phyloP scores from a whole-genome alignment of 2,797 vertebrate genomes.

The Hyperoplus lanceolatus region DNA sequence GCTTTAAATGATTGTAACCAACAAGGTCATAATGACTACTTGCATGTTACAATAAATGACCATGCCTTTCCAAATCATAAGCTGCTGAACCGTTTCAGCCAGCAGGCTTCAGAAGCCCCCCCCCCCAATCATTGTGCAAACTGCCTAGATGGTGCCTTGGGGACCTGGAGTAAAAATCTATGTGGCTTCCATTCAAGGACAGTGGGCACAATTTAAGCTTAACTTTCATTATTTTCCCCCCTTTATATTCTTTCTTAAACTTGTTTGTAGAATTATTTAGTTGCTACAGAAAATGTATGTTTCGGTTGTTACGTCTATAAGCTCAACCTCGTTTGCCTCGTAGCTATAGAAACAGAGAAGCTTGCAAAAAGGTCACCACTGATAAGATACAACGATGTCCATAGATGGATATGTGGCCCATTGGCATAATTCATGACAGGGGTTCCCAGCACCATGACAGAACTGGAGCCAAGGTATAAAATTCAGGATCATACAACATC shows the following conservation, averaged over 20 bases:
- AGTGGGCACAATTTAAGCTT: not conserved
- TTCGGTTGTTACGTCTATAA: not conserved
- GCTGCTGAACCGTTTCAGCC: constrained; percentile 2
- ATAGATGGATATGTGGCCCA: not conserved
- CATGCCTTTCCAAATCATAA: not conserved
- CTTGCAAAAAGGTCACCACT: not conserved
- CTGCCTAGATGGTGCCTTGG: not conserved
- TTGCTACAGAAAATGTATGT: not conserved
- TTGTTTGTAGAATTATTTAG: not conserved
- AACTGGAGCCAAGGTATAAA: not conserved
- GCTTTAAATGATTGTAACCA: not conserved
- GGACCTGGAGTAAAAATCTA: constrained; percentile 1
- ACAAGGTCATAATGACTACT: not conserved
- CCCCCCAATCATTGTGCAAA: not conserved
- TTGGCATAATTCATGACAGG: not conserved
- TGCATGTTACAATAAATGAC: not conserved
- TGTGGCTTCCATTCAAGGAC: constrained; percentile 8
- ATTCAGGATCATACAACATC: too few species aligned
- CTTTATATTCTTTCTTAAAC: not conserved
- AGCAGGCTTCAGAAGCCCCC: not conserved
- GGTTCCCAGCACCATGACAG: not conserved
- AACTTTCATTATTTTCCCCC: constrained; percentile 1
- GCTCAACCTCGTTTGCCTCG: not conserved
- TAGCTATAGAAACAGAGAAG: not conserved
- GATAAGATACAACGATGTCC: not conserved